A percentile compares a stretch with the other conserved stretches of the same genome.
Conservation (phyloP, 2,797 vertebrate species). For the Gadopsis bispinosus region DNA sequence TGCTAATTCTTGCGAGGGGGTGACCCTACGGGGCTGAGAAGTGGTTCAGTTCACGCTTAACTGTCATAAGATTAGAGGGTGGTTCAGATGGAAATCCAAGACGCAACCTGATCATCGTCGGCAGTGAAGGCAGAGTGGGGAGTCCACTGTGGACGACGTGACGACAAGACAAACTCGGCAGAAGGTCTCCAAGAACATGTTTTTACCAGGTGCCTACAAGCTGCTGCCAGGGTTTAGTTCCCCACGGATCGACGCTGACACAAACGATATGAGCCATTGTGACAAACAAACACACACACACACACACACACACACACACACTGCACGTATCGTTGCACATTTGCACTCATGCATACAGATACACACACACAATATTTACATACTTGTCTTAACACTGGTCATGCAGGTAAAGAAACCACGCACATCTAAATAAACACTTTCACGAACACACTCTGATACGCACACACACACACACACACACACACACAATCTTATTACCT, state of each 20-base stretch:
- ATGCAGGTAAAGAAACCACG: constrained; percentile 38
- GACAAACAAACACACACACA: no score
- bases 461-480: constrained; percentile 37
- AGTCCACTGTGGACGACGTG: constrained; percentile 76
- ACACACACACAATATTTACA: constrained; percentile 14
- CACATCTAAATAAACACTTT: constrained; percentile 41
- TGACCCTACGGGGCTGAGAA: constrained; percentile 72
- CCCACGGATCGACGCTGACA: constrained; percentile 40
- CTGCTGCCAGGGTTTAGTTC: constrained; percentile 71
- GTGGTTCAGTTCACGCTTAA: constrained; percentile 71
- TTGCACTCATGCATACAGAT: constrained; percentile 33
- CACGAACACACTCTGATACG: constrained; percentile 38
- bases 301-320: no score
- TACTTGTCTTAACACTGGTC: constrained; percentile 24
- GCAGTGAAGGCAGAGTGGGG: constrained; percentile 65
- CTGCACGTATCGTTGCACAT: constrained; percentile 10
- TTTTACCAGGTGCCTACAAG: constrained; percentile 77
- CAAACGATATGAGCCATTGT: no score
- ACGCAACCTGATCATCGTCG: constrained; percentile 73
- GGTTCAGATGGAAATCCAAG: constrained; percentile 83
- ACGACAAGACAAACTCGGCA: constrained; percentile 80
- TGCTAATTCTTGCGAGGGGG: constrained; percentile 64
- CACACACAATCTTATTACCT: constrained; percentile 68
- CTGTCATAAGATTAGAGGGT: constrained; percentile 77
- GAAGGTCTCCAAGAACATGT: constrained; percentile 79